phyloP scores from a whole-genome alignment of 2,888 invertebrate species.

The Agonopterix heracliana region DNA sequence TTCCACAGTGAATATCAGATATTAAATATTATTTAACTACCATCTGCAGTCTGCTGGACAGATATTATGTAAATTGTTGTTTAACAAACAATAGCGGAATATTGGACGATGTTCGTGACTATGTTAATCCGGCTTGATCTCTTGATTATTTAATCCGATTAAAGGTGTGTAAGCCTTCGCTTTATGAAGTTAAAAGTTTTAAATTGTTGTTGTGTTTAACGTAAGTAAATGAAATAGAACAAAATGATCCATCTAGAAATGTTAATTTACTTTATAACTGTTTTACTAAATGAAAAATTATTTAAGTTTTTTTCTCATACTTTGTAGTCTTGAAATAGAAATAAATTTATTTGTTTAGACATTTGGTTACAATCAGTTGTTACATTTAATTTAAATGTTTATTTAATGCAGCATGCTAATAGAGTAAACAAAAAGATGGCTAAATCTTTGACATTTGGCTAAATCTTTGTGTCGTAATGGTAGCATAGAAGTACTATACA shows the following conservation, averaged over 20 bases:
- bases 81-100: conserved; percentile 16
- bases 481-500: too few species aligned
- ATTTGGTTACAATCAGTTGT: too few species aligned
- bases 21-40: background rate
- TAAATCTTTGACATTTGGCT: too few species aligned
- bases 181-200: background rate
- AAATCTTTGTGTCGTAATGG: too few species aligned
- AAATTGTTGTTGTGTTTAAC: too few species aligned
- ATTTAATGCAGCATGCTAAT: too few species aligned
- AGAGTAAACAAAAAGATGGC: too few species aligned
- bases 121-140: conserved; percentile 8
- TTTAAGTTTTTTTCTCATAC: background rate
- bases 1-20: background rate
- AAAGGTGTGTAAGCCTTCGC: conserved; percentile 1
- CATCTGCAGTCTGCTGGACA: background rate
- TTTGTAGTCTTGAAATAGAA: background rate
- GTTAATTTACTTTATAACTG: background rate
- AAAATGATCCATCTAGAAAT: background rate
- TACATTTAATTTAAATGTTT: too few species aligned
- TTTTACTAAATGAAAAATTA: background rate
- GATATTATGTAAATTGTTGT: conserved; percentile 10
- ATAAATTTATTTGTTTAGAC: too few species aligned
- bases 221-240: background rate
- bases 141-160: conserved; percentile 10
- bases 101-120: conserved; percentile 10